Evolutionary conservation across 2,888 invertebrate species (phyloP).

Genomic region (Drosophila affinis): DNA sequence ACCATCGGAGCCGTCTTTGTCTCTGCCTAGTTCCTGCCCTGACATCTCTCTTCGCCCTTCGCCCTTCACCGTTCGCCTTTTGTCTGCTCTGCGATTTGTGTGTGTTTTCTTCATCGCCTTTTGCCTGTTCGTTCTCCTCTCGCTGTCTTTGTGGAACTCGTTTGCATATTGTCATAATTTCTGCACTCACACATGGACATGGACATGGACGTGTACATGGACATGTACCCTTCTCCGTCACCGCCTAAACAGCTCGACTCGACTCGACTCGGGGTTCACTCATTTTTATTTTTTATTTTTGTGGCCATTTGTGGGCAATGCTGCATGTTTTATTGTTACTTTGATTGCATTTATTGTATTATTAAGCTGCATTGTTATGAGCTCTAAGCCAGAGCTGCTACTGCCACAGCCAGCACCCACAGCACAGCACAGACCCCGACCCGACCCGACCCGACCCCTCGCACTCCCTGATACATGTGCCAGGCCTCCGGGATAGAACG

Average conservation of each 20-base stretch:
- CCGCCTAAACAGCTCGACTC: slow-evolving; percentile 67
- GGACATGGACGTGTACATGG: slow-evolving; percentile 43
- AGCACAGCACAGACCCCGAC: slow-evolving; percentile 32
- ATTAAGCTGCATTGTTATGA: slow-evolving; percentile 77
- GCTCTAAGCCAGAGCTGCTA: slow-evolving; percentile 53
- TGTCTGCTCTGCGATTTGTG: slow-evolving; percentile 45
- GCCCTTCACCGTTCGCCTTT: slow-evolving; percentile 48
- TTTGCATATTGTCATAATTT: slow-evolving; percentile 80
- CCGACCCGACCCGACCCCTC: slow-evolving; percentile 9
- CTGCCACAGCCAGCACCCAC: slow-evolving; percentile 42
- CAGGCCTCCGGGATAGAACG: no score
- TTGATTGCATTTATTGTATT: slow-evolving; percentile 81
- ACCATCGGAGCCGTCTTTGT: slow-evolving; percentile 1
- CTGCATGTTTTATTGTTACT: slow-evolving; percentile 82
- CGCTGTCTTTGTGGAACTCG: slow-evolving; percentile 73
- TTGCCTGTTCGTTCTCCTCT: slow-evolving; percentile 51
- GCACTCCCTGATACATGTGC: background rate
- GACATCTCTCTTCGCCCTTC: slow-evolving; percentile 36
- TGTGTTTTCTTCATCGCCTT: slow-evolving; percentile 45
- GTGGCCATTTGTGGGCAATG: slow-evolving; percentile 76
- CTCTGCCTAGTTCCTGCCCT: slow-evolving; percentile 46
- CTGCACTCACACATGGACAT: slow-evolving; percentile 53
- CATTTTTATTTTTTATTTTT: slow-evolving; percentile 50
- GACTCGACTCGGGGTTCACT: slow-evolving; percentile 42
- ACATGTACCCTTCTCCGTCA: slow-evolving; percentile 33